Percentiles rank a stretch among this genome's conserved stretches.
Evolutionary conservation across 1,140 invertebrate genomes (phyloP).

Genomic region (Campoletis sonorensis): DNA sequence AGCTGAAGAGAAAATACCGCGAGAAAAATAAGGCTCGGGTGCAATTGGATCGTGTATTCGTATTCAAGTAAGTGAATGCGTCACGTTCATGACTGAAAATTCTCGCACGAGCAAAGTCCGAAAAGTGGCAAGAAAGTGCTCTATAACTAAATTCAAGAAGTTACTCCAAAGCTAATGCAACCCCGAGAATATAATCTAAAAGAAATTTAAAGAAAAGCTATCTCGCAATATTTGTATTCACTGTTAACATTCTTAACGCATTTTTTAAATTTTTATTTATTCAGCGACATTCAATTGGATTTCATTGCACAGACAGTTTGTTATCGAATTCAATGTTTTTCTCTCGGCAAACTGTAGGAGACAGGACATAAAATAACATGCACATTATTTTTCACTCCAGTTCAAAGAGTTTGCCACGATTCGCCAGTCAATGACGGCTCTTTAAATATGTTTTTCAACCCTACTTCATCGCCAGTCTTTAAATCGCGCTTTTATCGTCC

Average conservation of each 20-base stretch:
- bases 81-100: slow-evolving; percentile 16
- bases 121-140: slow-evolving; percentile 13
- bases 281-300: too few species aligned
- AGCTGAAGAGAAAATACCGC: not conserved
- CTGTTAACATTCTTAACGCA: too few species aligned
- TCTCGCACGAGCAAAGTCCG: slow-evolving; percentile 15
- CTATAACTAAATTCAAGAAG: not conserved
- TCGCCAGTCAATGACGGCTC: not conserved
- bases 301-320: too few species aligned
- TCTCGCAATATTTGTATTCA: too few species aligned
- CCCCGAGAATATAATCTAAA: not conserved
- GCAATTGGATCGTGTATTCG: slow-evolving; percentile 12
- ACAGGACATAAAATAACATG: too few species aligned
- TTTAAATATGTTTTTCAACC: not conserved
- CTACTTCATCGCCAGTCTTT: too few species aligned
- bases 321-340: too few species aligned
- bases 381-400: too few species aligned
- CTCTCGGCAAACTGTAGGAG: too few species aligned
- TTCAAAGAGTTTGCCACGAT: not conserved
- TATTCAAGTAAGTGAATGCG: slow-evolving; percentile 29
- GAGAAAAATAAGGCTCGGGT: not conserved
- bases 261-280: too few species aligned
- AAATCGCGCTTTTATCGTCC: not conserved
- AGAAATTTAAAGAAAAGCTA: too few species aligned
- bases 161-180: not conserved